Conservation (phyloP, 1,140 invertebrate species). For the Thaumetopoea pityocampa region DNA sequence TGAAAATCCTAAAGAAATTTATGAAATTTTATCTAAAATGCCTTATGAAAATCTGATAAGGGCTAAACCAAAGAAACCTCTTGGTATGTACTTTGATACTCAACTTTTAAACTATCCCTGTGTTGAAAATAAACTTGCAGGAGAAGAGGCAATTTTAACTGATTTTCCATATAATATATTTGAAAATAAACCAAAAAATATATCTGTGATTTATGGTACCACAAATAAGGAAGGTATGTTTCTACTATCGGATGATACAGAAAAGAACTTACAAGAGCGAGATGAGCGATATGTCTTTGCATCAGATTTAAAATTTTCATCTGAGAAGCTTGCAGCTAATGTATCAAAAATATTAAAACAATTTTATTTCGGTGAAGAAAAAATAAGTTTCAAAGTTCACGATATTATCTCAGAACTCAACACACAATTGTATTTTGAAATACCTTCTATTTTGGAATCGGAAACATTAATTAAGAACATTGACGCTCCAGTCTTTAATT, state of each 20-base stretch:
- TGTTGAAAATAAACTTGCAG: slow-evolving; percentile 46
- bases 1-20: slow-evolving; percentile 47
- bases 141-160: slow-evolving; percentile 41
- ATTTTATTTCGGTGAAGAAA: slow-evolving; percentile 53
- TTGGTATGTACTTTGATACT: slow-evolving; percentile 52
- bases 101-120: slow-evolving; percentile 52
- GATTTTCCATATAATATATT: slow-evolving; percentile 54
- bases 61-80: slow-evolving; percentile 37
- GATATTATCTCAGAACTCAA: slow-evolving; percentile 36
- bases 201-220: slow-evolving; percentile 48
- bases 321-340: slow-evolving; percentile 34
- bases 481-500: slow-evolving; percentile 48
- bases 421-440: slow-evolving; percentile 55
- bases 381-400: slow-evolving; percentile 28
- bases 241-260: slow-evolving; percentile 36
- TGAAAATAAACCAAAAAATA: slow-evolving; percentile 40
- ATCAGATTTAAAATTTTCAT: slow-evolving; percentile 49
- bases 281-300: slow-evolving; percentile 51
- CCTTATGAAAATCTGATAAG: slow-evolving; percentile 35
- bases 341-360: slow-evolving; percentile 30
- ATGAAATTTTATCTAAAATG: slow-evolving; percentile 47
- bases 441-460: slow-evolving; percentile 47
- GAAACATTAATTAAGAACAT: slow-evolving; percentile 28
- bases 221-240: slow-evolving; percentile 57
- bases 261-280: slow-evolving; percentile 37